phyloP scores from a whole-genome alignment of 2,113 vertebrate genomes.

The Rafetus swinhoei region DNA sequence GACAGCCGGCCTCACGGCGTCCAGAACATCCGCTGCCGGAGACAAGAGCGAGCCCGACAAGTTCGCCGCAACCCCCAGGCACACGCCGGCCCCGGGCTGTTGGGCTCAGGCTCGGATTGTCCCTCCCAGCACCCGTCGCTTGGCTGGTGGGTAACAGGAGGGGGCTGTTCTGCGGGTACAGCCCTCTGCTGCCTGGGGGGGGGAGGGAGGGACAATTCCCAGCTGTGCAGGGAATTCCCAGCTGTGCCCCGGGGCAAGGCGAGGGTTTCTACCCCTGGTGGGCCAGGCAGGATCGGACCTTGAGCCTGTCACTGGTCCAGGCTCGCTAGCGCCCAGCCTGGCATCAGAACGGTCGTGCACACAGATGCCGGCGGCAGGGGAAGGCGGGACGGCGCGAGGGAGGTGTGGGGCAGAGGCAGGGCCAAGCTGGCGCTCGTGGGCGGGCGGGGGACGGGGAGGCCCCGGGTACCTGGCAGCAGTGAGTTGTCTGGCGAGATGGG shows the following conservation, averaged over 20 bases:
- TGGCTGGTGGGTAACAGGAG: too few species aligned
- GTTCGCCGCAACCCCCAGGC: too few species aligned
- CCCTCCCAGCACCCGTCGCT: background rate
- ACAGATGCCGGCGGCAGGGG: too few species aligned
- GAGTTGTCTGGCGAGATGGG: constrained; percentile 85
- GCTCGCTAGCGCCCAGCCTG: too few species aligned
- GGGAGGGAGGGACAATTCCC: too few species aligned
- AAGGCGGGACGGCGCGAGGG: too few species aligned
- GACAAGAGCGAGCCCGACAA: background rate
- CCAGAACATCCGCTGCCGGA: constrained; percentile 87
- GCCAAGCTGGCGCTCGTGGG: too few species aligned
- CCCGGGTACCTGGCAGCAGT: constrained; percentile 85
- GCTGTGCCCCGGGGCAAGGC: background rate
- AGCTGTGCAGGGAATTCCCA: background rate
- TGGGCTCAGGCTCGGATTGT: too few species aligned
- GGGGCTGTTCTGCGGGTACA: background rate
- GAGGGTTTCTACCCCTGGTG: background rate
- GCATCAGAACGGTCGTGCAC: too few species aligned
- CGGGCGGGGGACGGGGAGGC: background rate
- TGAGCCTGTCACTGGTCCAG: background rate
- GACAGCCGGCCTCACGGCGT: constrained; percentile 85
- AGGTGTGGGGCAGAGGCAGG: too few species aligned
- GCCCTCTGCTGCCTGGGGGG: too few species aligned
- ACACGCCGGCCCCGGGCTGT: too few species aligned
- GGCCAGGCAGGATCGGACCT: background rate